These are phyloP conservation scores for Ranitomeya variabilis DNA, from an alignment of 2,113 vertebrate species.

Conservation along the genomic window DNA sequence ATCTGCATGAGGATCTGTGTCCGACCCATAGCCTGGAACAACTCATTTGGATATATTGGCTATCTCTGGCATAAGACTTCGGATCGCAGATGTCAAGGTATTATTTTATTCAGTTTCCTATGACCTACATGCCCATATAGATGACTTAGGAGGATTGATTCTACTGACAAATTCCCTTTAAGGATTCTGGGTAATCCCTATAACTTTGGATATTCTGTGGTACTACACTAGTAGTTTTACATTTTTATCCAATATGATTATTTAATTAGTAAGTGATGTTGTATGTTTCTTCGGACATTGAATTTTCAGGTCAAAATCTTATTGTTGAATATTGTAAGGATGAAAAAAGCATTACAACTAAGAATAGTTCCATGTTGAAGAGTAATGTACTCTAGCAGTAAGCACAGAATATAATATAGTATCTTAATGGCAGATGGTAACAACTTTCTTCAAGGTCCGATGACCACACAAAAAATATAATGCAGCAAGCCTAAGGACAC, in stretches of 20 bases:
- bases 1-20: no score
- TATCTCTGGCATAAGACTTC: no score
- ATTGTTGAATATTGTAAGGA: slow-evolving; percentile 18
- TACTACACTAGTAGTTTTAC: no score
- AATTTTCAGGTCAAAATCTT: neutral
- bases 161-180: no score
- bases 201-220: no score
- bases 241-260: neutral
- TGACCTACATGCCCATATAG: no score
- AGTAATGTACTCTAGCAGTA: slow-evolving; percentile 15
- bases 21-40: no score
- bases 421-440: slow-evolving; percentile 51
- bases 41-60: no score
- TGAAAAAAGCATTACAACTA: neutral
- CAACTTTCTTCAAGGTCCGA: slow-evolving; percentile 46
- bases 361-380: slow-evolving; percentile 9
- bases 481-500: slow-evolving; percentile 30
- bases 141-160: no score
- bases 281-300: neutral
- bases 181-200: no score
- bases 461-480: slow-evolving; percentile 43
- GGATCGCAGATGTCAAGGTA: no score
- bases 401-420: slow-evolving; percentile 22
- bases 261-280: neutral
- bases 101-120: no score